A percentile compares a stretch with the other conserved stretches of the same genome.
Evolutionary conservation across 2,888 invertebrate species (phyloP).

Genomic region (Aromia moschata): DNA sequence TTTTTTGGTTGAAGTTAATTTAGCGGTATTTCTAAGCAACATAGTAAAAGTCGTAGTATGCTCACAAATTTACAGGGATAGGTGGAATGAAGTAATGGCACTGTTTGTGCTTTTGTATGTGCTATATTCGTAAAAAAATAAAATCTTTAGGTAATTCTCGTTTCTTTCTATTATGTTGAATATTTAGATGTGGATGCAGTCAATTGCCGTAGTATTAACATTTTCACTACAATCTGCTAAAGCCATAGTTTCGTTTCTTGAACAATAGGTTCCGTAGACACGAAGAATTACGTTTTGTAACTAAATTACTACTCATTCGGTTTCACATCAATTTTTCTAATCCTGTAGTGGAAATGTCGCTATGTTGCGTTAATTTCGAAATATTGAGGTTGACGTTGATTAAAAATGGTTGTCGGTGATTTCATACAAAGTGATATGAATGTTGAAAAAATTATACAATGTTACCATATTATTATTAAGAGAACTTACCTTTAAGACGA

Average conservation of each 20-base stretch:
- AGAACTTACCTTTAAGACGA: constrained; percentile 41
- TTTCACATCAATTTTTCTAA: neutral
- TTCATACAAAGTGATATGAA: constrained; percentile 43
- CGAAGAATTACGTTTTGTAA: neutral
- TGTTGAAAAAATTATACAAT: constrained; percentile 43
- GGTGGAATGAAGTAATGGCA: constrained; percentile 22
- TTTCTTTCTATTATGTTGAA: constrained; percentile 31
- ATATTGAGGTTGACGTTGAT: constrained; percentile 44
- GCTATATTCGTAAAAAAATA: constrained; percentile 8
- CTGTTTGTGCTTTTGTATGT: constrained; percentile 28
- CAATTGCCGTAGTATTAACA: constrained; percentile 15
- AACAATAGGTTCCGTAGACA: neutral
- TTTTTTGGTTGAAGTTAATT: constrained; percentile 63
- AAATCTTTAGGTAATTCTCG: constrained; percentile 25
- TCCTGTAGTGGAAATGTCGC: constrained; percentile 18
- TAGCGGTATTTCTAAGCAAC: constrained; percentile 46
- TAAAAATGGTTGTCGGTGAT: constrained; percentile 40
- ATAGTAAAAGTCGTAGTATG: constrained; percentile 54
- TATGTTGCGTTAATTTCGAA: constrained; percentile 17
- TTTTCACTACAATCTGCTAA: constrained; percentile 20
- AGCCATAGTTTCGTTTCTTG: neutral
- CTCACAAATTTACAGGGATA: constrained; percentile 54
- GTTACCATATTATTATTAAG: constrained; percentile 48
- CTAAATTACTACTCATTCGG: too few species aligned
- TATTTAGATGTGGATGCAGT: constrained; percentile 31